Conservation (phyloP, 2,888 invertebrate species). For the Tipula helvola region DNA sequence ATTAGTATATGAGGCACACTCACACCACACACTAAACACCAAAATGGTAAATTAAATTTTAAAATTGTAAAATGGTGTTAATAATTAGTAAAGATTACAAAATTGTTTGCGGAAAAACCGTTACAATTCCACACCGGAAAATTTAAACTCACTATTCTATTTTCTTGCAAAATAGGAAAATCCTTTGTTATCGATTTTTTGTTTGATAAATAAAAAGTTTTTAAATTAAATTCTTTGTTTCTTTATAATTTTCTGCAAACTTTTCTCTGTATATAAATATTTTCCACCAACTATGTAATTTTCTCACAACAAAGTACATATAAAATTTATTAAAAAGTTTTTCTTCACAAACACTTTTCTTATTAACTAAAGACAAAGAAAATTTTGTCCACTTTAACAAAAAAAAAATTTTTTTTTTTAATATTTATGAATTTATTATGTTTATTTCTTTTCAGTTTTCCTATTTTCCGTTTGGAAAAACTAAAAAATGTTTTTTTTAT, state of each 20-base stretch:
- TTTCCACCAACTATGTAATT: background rate
- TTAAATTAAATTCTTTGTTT: background rate
- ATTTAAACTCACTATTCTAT: background rate
- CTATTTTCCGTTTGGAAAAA: background rate
- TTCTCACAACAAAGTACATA: background rate
- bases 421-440: background rate
- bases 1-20: background rate
- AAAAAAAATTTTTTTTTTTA: background rate
- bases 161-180: background rate
- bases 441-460: background rate
- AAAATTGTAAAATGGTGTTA: background rate
- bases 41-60: background rate
- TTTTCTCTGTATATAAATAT: background rate
- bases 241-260: background rate
- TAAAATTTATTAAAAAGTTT: background rate
- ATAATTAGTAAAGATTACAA: background rate
- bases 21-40: background rate
- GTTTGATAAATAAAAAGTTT: background rate
- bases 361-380: background rate
- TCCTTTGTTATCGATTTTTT: background rate
- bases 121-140: background rate
- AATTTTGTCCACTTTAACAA: background rate
- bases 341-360: background rate
- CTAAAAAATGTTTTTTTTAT: background rate
- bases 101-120: background rate